These are phyloP conservation scores for Tethea ocularis DNA, from an alignment of 2,888 invertebrate species.

Conservation along the genomic window DNA sequence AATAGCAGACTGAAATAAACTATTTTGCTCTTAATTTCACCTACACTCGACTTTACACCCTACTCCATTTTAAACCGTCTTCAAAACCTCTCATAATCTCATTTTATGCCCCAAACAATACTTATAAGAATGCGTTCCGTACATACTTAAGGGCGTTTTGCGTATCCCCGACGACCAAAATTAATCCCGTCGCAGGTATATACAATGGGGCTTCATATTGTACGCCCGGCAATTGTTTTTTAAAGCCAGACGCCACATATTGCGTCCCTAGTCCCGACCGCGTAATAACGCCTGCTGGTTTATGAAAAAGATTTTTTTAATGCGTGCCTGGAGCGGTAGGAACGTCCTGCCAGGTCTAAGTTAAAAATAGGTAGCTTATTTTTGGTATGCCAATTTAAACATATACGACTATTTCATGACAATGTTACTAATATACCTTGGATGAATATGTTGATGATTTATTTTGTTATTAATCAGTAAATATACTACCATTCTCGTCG, in stretches of 20 bases:
- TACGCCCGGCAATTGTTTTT: conserved; percentile 41
- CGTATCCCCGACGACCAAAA: conserved; percentile 1
- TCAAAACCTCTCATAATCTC: neutral
- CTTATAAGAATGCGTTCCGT: conserved; percentile 8
- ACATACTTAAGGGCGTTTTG: conserved; percentile 2
- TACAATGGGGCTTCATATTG: conserved; percentile 32
- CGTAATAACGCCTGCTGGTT: conserved; percentile 39
- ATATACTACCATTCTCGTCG: too few relatives aligned
- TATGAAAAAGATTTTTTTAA: conserved; percentile 36
- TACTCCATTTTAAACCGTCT: neutral
- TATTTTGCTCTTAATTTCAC: too few relatives aligned
- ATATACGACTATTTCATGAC: too few relatives aligned
- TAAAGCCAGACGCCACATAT: conserved; percentile 41
- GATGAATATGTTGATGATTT: too few relatives aligned
- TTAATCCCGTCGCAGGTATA: conserved; percentile 3
- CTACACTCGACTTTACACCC: too few relatives aligned
- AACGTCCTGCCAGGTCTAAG: conserved; percentile 1
- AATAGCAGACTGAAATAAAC: too few relatives aligned
- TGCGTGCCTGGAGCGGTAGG: conserved; percentile 22
- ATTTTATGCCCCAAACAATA: neutral
- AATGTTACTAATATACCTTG: too few relatives aligned
- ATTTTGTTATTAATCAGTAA: too few relatives aligned
- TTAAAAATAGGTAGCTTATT: neutral
- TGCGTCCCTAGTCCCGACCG: conserved; percentile 32
- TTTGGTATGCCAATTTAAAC: neutral